These are phyloP conservation scores for Falco naumanni DNA, from an alignment of 2,797 vertebrate species.

Conservation along the genomic window DNA sequence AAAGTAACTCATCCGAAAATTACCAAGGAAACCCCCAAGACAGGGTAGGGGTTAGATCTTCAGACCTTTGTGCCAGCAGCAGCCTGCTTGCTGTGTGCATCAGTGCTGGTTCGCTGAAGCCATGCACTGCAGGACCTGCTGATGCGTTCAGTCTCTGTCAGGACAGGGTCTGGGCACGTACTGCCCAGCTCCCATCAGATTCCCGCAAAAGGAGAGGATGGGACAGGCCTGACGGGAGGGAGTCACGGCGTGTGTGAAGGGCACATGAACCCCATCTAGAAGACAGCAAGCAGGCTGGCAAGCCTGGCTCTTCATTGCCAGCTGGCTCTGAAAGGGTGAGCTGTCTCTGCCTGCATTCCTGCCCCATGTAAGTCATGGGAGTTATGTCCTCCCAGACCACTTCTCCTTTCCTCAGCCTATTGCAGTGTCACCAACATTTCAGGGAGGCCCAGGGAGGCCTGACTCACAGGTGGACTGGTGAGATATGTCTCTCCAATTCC, in stretches of 20 bases:
- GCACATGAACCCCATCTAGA: neutral
- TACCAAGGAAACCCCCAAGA: neutral
- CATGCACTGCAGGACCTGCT: neutral
- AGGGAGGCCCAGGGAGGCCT: neutral
- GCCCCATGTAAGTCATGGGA: neutral
- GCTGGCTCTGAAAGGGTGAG: neutral
- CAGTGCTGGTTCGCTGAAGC: neutral
- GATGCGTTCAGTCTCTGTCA: rapidly evolving
- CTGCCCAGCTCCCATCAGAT: neutral
- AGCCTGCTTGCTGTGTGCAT: neutral
- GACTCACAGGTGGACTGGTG: rapidly evolving
- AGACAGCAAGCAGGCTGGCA: neutral
- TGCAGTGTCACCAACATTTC: neutral
- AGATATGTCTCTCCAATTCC: neutral
- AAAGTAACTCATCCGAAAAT: neutral
- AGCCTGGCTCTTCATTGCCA: neutral
- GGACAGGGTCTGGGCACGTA: rapidly evolving
- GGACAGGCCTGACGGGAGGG: neutral
- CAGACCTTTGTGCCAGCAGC: neutral
- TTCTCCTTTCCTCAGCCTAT: neutral
- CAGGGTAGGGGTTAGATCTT: neutral
- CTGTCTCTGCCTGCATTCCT: neutral
- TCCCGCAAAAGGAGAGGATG: neutral
- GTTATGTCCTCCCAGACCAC: neutral
- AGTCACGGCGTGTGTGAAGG: neutral